Conservation (phyloP, 2,888 invertebrate genomes). For the Hyles lineata region DNA sequence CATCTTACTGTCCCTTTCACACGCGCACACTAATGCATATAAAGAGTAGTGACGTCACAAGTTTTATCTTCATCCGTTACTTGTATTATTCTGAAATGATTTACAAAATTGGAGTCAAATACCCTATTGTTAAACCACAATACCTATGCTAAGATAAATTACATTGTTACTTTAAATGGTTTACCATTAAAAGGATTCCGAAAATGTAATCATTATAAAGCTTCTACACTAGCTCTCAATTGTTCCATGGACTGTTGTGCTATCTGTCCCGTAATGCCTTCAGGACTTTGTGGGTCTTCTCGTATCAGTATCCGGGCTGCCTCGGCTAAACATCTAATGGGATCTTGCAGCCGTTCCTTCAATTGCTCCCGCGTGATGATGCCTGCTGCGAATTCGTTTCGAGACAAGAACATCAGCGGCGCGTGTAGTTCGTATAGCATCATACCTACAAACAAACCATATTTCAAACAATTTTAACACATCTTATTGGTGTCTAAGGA, state of each 20-base stretch:
- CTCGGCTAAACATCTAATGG: slow-evolving; percentile 86
- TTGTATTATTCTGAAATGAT: too few species aligned
- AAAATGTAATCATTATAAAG: slow-evolving; percentile 49
- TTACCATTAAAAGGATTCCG: too few species aligned
- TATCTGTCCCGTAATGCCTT: slow-evolving; percentile 86
- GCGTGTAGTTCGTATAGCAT: slow-evolving; percentile 93
- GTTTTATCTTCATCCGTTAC: too few species aligned
- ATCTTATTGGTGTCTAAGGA: too few species aligned
- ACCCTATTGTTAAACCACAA: too few species aligned
- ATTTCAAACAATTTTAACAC: too few species aligned
- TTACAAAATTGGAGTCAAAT: too few species aligned
- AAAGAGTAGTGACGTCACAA: too few species aligned
- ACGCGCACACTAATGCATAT: too few species aligned
- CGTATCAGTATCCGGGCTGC: slow-evolving; percentile 87
- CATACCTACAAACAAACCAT: slow-evolving; percentile 81
- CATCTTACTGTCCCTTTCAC: too few species aligned
- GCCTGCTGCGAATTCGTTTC: slow-evolving; percentile 86
- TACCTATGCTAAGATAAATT: too few species aligned
- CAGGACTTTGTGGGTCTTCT: slow-evolving; percentile 87
- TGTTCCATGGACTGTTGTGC: slow-evolving; percentile 83
- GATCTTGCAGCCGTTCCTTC: slow-evolving; percentile 87
- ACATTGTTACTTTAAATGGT: too few species aligned
- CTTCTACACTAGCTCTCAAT: slow-evolving; percentile 69
- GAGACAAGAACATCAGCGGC: slow-evolving; percentile 89
- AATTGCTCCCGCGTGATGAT: slow-evolving; percentile 85